phyloP scores from a whole-genome alignment of 2,888 invertebrate genomes.

The Drosophila recens region DNA sequence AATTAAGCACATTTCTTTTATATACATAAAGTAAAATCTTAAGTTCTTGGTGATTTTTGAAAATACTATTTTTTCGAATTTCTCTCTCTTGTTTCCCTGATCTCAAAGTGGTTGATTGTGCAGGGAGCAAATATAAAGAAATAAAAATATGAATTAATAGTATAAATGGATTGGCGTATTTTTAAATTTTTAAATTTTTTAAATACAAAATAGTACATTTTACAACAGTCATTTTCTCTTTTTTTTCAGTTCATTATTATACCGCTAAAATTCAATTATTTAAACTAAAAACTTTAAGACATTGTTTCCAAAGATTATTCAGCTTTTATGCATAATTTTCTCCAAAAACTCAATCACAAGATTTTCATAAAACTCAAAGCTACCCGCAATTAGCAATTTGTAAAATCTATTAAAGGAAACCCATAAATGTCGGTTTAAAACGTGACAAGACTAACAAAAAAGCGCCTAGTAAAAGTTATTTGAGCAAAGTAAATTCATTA shows the following conservation, averaged over 20 bases:
- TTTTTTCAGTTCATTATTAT: neutral
- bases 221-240: too few species aligned
- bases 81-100: too few species aligned
- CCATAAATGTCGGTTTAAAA: conserved; percentile 27
- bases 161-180: too few species aligned
- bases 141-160: too few species aligned
- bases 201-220: too few species aligned
- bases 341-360: neutral
- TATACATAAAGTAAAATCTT: neutral
- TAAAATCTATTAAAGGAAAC: conserved; percentile 38
- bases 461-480: conserved; percentile 74
- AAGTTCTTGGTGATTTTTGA: neutral
- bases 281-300: neutral
- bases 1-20: neutral
- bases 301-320: too few species aligned
- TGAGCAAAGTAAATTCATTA: conserved; percentile 71
- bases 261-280: neutral
- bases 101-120: too few species aligned
- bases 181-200: too few species aligned
- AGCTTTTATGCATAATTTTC: neutral
- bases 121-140: too few species aligned
- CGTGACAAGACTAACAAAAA: conserved; percentile 45
- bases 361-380: neutral
- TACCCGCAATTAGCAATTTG: conserved; percentile 23
- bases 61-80: neutral